Percentiles rank a stretch among this genome's conserved stretches.
Evolutionary conservation across 2,113 vertebrate genomes (phyloP).

Genomic region (Ardeotis arabs): DNA sequence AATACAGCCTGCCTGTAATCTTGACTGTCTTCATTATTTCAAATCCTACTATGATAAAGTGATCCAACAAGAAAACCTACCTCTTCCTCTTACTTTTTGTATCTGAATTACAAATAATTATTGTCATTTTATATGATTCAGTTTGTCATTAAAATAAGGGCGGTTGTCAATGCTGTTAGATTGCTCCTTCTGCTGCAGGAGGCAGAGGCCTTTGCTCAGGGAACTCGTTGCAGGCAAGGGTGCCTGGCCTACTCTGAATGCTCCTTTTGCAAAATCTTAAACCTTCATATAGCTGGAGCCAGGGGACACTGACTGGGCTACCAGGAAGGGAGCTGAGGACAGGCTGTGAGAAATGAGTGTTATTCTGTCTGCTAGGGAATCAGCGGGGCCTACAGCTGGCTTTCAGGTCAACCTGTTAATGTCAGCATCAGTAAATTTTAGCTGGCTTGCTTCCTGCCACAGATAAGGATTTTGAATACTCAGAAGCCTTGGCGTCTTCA

Average conservation of each 20-base stretch:
- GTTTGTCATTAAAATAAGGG: not conserved
- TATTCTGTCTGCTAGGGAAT: not conserved
- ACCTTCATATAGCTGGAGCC: not conserved
- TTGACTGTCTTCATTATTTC: not conserved
- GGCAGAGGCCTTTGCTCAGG: not conserved
- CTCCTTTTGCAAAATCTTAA: not conserved
- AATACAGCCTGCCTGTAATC: not conserved
- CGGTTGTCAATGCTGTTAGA: not conserved
- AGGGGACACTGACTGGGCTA: not conserved
- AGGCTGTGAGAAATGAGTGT: not conserved
- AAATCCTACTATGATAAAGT: not conserved
- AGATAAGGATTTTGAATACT: not conserved
- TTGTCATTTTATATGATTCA: not conserved
- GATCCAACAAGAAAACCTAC: not conserved
- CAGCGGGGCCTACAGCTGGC: not conserved
- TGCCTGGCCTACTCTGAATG: not conserved
- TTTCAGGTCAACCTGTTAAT: not conserved
- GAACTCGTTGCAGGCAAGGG: too few relatives aligned
- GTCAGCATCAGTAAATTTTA: not conserved
- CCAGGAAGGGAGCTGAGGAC: not conserved
- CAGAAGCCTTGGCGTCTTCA: not conserved
- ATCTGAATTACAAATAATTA: not conserved
- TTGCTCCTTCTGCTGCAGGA: not conserved
- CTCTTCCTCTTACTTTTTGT: not conserved
- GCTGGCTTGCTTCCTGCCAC: not conserved